Evolutionary conservation across 2,113 vertebrate species (phyloP).

Genomic region (Lophochroa leadbeateri): DNA sequence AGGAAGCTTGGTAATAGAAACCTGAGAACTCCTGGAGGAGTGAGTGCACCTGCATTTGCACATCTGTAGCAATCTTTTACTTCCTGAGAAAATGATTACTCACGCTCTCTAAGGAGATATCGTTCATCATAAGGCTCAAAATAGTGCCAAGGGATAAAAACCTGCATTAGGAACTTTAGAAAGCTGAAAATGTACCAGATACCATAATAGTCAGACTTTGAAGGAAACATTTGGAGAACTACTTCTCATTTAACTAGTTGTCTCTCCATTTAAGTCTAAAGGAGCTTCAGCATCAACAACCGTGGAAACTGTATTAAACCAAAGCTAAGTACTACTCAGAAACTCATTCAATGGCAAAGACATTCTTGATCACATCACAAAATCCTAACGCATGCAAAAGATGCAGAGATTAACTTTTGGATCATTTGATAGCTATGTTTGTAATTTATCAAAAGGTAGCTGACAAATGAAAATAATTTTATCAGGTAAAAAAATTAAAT

Average conservation of each 20-base stretch:
- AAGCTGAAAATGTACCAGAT: not conserved
- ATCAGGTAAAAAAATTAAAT: not conserved
- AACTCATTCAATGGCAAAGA: not conserved
- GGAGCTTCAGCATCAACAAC: not conserved
- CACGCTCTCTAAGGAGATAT: not conserved
- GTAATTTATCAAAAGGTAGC: not conserved
- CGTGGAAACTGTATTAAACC: not conserved
- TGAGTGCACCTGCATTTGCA: not conserved
- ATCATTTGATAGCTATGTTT: not conserved
- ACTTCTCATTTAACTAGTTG: not conserved
- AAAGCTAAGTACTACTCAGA: not conserved
- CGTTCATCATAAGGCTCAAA: not conserved
- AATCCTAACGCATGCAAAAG: not conserved
- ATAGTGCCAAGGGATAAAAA: not conserved
- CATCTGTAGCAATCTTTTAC: not conserved
- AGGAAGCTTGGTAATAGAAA: not conserved
- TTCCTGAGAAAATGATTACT: not conserved
- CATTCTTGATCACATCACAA: not conserved
- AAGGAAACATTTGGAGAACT: not conserved
- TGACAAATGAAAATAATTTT: not conserved
- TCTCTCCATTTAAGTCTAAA: not conserved
- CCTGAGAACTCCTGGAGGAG: not conserved
- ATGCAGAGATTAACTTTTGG: not conserved
- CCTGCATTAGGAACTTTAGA: not conserved
- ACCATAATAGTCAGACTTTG: not conserved